A percentile compares a stretch with the other conserved stretches of the same genome.
These are phyloP conservation scores for Sipha flava DNA, from an alignment of 1,140 invertebrate species.

Conservation along the genomic window DNA sequence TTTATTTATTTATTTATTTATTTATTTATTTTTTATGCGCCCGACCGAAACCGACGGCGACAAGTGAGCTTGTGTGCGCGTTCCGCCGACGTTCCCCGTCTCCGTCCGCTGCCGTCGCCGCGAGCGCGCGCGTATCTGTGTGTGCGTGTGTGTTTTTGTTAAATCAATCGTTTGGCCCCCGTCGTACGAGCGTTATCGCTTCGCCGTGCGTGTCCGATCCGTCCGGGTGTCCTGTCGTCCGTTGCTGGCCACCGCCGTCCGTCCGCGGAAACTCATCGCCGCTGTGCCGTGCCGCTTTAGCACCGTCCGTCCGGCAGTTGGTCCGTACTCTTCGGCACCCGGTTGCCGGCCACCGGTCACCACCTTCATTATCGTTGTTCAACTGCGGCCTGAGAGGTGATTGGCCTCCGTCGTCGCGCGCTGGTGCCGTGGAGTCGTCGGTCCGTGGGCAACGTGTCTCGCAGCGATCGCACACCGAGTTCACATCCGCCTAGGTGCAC, in stretches of 20 bases:
- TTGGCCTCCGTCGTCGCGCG: too few species aligned
- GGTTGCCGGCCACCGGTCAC: too few species aligned
- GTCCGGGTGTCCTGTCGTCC: too few species aligned
- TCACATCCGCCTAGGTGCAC: too few species aligned
- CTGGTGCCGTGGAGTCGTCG: too few species aligned
- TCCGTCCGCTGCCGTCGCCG: neutral
- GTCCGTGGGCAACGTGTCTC: too few species aligned
- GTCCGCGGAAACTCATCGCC: neutral
- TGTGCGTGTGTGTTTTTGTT: constrained; percentile 5
- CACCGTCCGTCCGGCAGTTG: neutral
- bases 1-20: neutral
- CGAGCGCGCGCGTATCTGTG: neutral
- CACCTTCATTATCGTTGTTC: too few species aligned
- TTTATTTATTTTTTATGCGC: neutral
- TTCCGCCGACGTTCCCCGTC: neutral
- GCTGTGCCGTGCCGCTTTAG: neutral
- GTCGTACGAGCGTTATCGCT: neutral
- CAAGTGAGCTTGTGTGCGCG: constrained; percentile 14
- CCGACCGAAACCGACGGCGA: constrained; percentile 21
- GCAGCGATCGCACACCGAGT: too few species aligned
- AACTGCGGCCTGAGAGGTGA: too few species aligned
- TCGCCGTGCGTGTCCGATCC: neutral
- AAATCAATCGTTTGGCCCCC: constrained; percentile 7
- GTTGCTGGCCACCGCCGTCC: neutral
- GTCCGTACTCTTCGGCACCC: neutral